Conservation (phyloP, 2,888 invertebrate species). For the Diarsia brunnea region DNA sequence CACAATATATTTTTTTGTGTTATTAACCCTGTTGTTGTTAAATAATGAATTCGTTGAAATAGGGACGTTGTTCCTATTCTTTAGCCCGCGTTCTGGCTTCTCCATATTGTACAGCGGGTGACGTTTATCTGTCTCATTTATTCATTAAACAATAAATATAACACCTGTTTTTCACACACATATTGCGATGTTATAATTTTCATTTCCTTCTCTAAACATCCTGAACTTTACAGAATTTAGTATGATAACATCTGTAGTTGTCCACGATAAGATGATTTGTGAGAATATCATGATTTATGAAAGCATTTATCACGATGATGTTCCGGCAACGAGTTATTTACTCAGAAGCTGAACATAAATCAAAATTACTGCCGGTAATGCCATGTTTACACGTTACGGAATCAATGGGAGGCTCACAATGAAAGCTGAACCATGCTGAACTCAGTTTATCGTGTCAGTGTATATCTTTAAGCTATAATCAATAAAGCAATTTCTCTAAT, state of each 20-base stretch:
- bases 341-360: conserved; percentile 52
- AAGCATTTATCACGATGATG: conserved; percentile 46
- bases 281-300: conserved; percentile 42
- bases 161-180: too few species aligned
- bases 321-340: conserved; percentile 52
- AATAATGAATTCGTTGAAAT: too few species aligned
- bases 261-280: conserved; percentile 5
- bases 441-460: conserved; percentile 36
- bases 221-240: neutral
- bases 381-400: conserved; percentile 44
- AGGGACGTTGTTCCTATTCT: too few species aligned
- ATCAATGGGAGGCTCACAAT: conserved; percentile 34
- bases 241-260: neutral
- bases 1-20: too few species aligned
- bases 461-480: conserved; percentile 31
- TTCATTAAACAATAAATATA: too few species aligned
- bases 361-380: conserved; percentile 47
- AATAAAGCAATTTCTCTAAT: conserved; percentile 57
- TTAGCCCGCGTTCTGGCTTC: too few species aligned
- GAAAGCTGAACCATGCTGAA: conserved; percentile 32
- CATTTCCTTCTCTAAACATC: too few species aligned
- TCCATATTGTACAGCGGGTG: too few species aligned
- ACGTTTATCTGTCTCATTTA: too few species aligned
- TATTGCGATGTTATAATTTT: too few species aligned
- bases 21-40: too few species aligned